These are phyloP conservation scores for Globodera rostochiensis DNA, from an alignment of 1,140 invertebrate genomes.

Conservation along the genomic window DNA sequence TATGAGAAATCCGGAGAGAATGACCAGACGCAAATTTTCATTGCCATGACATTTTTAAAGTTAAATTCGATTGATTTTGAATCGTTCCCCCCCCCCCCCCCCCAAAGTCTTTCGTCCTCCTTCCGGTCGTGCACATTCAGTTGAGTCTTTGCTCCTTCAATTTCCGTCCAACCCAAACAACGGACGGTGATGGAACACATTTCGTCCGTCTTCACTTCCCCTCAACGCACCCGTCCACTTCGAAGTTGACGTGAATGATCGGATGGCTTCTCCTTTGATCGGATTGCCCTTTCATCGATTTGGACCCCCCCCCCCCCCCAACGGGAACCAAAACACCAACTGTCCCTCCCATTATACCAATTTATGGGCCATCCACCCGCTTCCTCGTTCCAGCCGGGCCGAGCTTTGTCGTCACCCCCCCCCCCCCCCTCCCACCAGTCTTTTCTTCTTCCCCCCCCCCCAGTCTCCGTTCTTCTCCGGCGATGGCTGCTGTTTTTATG, in stretches of 20 bases:
- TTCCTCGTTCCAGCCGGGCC: not conserved
- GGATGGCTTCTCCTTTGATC: not conserved
- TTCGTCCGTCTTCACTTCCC: not conserved
- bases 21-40: conserved; percentile 3
- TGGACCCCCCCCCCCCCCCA: not conserved
- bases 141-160: too few species aligned
- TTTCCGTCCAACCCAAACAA: too few species aligned
- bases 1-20: not conserved
- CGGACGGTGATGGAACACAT: too few species aligned
- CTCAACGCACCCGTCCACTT: not conserved
- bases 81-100: too few species aligned
- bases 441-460: not conserved
- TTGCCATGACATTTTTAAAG: not conserved
- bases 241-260: not conserved
- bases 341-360: conserved; percentile 7
- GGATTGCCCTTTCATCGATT: not conserved
- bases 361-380: not conserved
- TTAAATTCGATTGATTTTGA: too few species aligned
- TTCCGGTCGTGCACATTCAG: too few species aligned
- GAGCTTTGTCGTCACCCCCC: not conserved
- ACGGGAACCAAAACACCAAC: not conserved
- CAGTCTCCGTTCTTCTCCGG: not conserved
- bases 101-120: too few species aligned
- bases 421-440: not conserved
- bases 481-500: conserved; percentile 8